Base-by-base conservation (phyloP, 2,113 vertebrate genomes). In the Rissa tridactyla region DNA sequence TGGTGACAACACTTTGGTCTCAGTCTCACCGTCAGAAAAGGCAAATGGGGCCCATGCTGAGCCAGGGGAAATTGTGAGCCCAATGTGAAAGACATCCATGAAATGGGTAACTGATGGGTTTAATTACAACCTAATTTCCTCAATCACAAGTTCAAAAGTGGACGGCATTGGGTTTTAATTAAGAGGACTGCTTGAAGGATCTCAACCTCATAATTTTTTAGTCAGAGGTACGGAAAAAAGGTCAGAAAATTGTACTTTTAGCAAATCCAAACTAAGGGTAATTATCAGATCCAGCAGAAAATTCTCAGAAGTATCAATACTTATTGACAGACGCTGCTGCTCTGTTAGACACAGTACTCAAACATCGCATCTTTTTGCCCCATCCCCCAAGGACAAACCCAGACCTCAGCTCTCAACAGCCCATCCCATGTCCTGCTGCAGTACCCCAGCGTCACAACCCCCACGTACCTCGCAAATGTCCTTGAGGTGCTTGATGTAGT, bases 401-500 rank as follows among this genome's bases (percentile, higher is more conserved):
- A 30, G 51, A 16, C 80, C 81, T 20, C 42, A 51, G 58, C 62
- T 66, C 62, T 19, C 40, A 16, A 13, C 36, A 55, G 30, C 68
- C 61, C 78, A 30, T 3, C 38, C 29, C 30, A 3, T 0, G 7
- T 58, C 60, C 66, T 22, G 38, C 77, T 25, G 40, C 18, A 47
- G 51, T 3, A 64, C 38, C 54, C 38, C 9, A 11, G 36, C 1
- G 0, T 15, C 65, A 34, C 27, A 72, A 19, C 47, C 46, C 65
- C 60, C n/a, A 16, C 6, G 32, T 98, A 99, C 99, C 99, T 99
- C 99, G 12, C 99, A 99, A 95, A 99, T 99, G 97, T 99, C 99
- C 98, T 99, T 99, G 96, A 99, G 99, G 97, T 99, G 99, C 97
- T 99, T 99, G 98, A 99, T 99, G 97, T 99, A 99, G 98, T 99